Conservation (phyloP, 30 jellyfish, hydroid and myxozoan species). For the Aurelia sp. region DNA sequence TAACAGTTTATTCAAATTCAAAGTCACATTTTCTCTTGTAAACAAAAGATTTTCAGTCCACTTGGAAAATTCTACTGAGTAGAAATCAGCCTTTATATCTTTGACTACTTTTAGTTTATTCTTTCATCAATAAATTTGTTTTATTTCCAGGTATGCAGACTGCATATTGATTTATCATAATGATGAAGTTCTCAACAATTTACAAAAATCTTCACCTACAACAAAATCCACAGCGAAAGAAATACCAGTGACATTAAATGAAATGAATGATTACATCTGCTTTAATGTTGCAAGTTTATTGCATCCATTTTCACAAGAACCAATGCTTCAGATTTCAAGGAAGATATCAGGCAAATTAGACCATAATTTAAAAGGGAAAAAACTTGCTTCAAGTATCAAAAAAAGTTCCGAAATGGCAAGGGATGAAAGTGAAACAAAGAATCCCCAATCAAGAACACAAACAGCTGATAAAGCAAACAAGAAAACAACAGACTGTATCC, state of each 20-base stretch:
- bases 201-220: not conserved
- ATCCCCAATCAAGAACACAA: not conserved
- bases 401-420: not conserved
- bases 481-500: not conserved
- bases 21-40: too few relatives aligned
- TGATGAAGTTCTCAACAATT: constrained; percentile 56
- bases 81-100: too few relatives aligned
- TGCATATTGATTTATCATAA: constrained; percentile 54
- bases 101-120: too few relatives aligned
- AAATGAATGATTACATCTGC: constrained; percentile 41
- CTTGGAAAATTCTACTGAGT: too few relatives aligned
- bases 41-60: too few relatives aligned
- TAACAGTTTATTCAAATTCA: too few relatives aligned
- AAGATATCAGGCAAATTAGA: not conserved
- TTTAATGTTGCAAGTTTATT: constrained; percentile 20
- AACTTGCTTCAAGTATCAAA: not conserved
- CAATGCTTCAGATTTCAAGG: not conserved
- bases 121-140: not conserved
- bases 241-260: constrained; percentile 17
- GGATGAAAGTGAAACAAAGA: not conserved
- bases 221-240: not conserved
- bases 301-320: constrained; percentile 11
- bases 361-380: not conserved
- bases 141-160: constrained; percentile 36
- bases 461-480: not conserved